Evolutionary conservation across 2,888 invertebrate genomes (phyloP).

Genomic region (Lasioglossum oenotherae): DNA sequence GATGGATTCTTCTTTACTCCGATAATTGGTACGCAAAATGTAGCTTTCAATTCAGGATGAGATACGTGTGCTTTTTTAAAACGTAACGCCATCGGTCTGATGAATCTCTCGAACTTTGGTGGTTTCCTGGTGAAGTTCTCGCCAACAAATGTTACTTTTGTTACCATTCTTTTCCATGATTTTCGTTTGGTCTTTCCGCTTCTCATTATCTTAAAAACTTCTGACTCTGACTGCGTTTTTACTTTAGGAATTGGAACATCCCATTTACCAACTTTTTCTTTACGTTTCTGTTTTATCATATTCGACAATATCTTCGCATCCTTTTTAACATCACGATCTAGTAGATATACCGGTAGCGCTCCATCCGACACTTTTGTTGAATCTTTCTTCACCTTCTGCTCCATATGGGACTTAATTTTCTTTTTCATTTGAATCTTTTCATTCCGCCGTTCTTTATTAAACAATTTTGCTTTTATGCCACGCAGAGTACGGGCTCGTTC

Average conservation of each 20-base stretch:
- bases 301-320: slow-evolving; percentile 98
- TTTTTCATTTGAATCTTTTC: slow-evolving; percentile 99
- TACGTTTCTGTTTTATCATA: slow-evolving; percentile 99
- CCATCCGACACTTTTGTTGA: slow-evolving; percentile 94
- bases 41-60: slow-evolving; percentile 99
- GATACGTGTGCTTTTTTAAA: slow-evolving; percentile 99
- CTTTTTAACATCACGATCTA: slow-evolving; percentile 97
- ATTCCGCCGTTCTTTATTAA: slow-evolving; percentile 97
- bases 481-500: slow-evolving; percentile 96
- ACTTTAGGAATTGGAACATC: slow-evolving; percentile 99
- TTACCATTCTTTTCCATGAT: slow-evolving; percentile 99
- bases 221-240: slow-evolving; percentile 97
- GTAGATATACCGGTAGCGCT: slow-evolving; percentile 97
- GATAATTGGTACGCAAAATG: slow-evolving; percentile 98
- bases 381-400: slow-evolving; percentile 94
- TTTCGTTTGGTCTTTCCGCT: slow-evolving; percentile 97
- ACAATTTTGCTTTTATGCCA: slow-evolving; percentile 98
- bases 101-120: slow-evolving; percentile 99
- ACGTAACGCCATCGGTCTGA: slow-evolving; percentile 97
- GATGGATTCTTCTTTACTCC: slow-evolving; percentile 99
- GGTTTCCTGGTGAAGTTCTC: slow-evolving; percentile 99
- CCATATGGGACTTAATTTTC: slow-evolving; percentile 98
- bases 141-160: slow-evolving; percentile 98
- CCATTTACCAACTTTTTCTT: slow-evolving; percentile 99
- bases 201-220: slow-evolving; percentile 97